Evolutionary conservation across 2,797 vertebrate species (phyloP), one percentile per base, ranked within the genome.

Genomic region (Acanthornis magna): DNA sequence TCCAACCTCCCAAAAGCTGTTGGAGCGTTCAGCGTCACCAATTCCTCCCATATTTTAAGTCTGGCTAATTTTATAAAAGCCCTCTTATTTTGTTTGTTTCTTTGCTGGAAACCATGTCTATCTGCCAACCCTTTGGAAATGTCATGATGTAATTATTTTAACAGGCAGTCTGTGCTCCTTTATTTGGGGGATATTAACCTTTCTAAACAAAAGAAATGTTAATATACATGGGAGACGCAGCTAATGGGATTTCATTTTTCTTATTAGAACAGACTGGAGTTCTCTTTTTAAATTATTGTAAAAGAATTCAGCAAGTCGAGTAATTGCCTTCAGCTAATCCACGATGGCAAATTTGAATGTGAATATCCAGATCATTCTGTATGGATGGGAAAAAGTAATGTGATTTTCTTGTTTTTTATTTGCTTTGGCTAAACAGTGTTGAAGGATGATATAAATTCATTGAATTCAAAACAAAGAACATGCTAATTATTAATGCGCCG

Each of bases 171-270:
- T 98, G 97, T 98, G 97, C 97, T 97, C 97, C 95, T 98, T 98
- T 98, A 98, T 98, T 98, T 98, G 98, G 97, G 97, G 95, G 96
- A 97, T 98, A 98, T 98, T 98, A 98, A 98, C 98, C 98, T 98
- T 98, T 98, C 97, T 98, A 98, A 98, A 98, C 98, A 97, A 98
- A 97, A 96, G 97, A 94, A 97, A 96, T 96, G 97, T 98, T 98
- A 97, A 98, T 98, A 97, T 98, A 97, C 98, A 97, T 97, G 97
- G 98, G 98, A 98, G 98, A 98, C 96, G 96, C 97, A 94, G 97
- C 98, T 99, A 99, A 99, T 99, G 98, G 98, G 98, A 98, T 98
- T 98, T 98, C 97, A 98, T 98, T 98, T 98, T 98, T 98, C 97
- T 97, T 98, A 96, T 97, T 97, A 98, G 98, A 97, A 96, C 95